These are phyloP conservation scores for Sphenopsis melanotis DNA, from an alignment of 2,797 vertebrate genomes.

Conservation along the genomic window DNA sequence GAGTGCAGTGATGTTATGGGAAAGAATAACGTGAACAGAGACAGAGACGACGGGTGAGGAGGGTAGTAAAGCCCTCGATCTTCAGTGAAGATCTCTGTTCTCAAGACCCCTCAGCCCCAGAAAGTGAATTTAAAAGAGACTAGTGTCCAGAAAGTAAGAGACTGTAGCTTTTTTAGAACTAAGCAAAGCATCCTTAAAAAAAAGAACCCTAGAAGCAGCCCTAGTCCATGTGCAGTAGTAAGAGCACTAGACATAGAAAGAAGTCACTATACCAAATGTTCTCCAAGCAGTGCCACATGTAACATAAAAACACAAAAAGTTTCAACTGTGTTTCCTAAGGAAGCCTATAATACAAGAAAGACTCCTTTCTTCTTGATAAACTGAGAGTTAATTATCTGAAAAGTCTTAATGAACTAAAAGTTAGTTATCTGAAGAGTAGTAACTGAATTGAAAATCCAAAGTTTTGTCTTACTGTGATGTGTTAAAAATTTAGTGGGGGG, in stretches of 20 bases:
- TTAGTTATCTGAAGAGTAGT: no score
- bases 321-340: background rate
- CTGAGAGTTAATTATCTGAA: background rate
- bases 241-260: background rate
- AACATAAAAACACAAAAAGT: background rate
- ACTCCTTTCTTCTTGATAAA: background rate
- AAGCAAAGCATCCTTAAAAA: background rate
- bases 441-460: no score
- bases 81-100: background rate
- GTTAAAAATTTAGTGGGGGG: no score
- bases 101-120: background rate
- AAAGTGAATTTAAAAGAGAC: background rate
- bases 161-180: background rate
- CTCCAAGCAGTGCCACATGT: background rate
- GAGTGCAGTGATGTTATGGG: background rate
- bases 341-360: background rate
- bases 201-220: no score
- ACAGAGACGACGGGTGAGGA: background rate
- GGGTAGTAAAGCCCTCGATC: background rate
- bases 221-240: no score
- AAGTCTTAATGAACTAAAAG: background rate
- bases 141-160: background rate
- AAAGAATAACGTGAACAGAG: background rate
- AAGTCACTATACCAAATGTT: background rate
- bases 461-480: no score